Evolutionary conservation across 2,888 invertebrate genomes (phyloP).

Genomic region (Dynastes tityus): DNA sequence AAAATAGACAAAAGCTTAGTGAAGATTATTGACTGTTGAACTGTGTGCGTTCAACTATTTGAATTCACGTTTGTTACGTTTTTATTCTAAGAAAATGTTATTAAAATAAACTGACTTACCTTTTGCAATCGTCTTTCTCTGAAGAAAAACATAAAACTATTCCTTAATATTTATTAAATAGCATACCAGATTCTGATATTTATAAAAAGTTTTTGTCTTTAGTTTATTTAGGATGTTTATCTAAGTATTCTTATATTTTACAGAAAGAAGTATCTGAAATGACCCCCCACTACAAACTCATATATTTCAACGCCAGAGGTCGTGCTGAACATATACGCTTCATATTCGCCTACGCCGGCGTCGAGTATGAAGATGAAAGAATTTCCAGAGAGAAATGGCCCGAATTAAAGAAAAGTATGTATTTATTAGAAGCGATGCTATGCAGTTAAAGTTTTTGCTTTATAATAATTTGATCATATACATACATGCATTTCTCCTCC

Average conservation of each 20-base stretch:
- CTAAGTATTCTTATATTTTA: conserved; percentile 46
- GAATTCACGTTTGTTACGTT: too few species aligned
- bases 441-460: neutral
- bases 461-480: too few species aligned
- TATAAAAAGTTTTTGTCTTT: neutral
- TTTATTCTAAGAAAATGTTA: too few species aligned
- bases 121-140: too few species aligned
- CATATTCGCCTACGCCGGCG: conserved; percentile 74
- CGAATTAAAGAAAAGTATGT: conserved; percentile 72
- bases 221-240: neutral
- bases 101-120: too few species aligned
- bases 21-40: too few species aligned
- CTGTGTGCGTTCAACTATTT: too few species aligned
- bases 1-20: too few species aligned
- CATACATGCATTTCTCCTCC: too few species aligned
- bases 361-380: conserved; percentile 74
- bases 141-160: neutral
- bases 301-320: conserved; percentile 75
- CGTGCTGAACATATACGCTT: conserved; percentile 75
- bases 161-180: neutral
- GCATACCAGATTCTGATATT: neutral
- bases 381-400: conserved; percentile 73
- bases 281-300: conserved; percentile 71
- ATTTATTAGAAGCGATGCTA: neutral
- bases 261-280: conserved; percentile 53